These are phyloP conservation scores for Sepiola atlantica DNA, from an alignment of 2,888 invertebrate genomes.

Conservation along the genomic window DNA sequence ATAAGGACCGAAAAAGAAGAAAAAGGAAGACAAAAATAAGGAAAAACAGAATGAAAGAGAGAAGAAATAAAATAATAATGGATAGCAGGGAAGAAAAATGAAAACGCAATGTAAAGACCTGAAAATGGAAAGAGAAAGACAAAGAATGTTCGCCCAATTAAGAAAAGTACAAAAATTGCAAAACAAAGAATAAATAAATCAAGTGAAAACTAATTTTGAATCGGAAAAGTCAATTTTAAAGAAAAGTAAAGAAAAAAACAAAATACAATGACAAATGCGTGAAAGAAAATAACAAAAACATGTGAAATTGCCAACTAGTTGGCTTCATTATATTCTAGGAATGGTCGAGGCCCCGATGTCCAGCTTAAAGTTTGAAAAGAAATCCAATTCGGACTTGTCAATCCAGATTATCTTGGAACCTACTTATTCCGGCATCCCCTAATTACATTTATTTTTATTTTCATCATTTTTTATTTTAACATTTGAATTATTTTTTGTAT, in stretches of 20 bases:
- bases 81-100: not conserved
- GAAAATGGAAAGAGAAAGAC: not conserved
- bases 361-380: not conserved
- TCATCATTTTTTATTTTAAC: not conserved
- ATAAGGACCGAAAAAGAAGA: not conserved
- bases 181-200: not conserved
- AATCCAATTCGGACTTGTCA: conserved; percentile 32
- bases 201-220: not conserved
- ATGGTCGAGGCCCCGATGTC: not conserved
- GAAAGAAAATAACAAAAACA: not conserved
- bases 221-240: not conserved
- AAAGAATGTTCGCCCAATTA: not conserved
- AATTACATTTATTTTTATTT: not conserved
- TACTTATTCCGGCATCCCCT: not conserved
- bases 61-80: not conserved
- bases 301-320: not conserved
- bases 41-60: not conserved
- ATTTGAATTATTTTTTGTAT: not conserved
- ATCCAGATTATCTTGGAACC: conserved; percentile 18
- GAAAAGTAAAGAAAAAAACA: not conserved
- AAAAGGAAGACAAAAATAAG: not conserved
- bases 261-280: not conserved
- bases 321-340: not conserved
- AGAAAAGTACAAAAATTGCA: not conserved
- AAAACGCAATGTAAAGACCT: no score